phyloP scores from a whole-genome alignment of 2,113 vertebrate genomes.

The Otocyon megalotis region DNA sequence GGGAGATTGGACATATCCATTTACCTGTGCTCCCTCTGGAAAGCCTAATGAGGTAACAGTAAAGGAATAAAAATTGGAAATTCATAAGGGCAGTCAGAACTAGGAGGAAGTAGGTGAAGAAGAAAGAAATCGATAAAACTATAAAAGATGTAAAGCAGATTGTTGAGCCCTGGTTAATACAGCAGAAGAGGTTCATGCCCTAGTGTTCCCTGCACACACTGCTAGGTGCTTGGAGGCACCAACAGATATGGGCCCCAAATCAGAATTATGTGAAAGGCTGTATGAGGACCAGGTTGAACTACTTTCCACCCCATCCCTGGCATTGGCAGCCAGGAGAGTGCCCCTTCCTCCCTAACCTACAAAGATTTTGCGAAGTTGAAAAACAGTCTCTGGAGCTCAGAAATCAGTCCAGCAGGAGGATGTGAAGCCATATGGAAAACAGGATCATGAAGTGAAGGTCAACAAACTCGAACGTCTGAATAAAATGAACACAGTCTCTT shows the following conservation, averaged over 20 bases:
- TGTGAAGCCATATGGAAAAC: background rate
- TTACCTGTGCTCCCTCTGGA: background rate
- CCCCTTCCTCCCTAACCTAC: background rate
- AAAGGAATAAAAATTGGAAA: conserved; percentile 5
- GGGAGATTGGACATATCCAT: background rate
- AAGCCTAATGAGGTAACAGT: background rate
- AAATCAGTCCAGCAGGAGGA: background rate
- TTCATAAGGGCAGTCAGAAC: background rate
- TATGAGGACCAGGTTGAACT: background rate
- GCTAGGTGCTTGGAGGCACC: background rate
- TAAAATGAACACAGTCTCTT: background rate
- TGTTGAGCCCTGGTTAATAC: background rate
- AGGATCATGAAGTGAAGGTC: background rate
- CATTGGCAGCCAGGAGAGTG: background rate
- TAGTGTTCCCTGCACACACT: background rate
- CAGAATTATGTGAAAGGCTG: background rate
- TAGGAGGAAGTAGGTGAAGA: background rate
- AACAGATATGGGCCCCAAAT: background rate
- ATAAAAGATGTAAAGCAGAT: background rate
- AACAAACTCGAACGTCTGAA: background rate
- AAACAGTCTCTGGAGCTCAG: background rate
- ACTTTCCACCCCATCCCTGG: background rate
- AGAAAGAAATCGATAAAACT: background rate
- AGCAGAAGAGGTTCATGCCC: background rate
- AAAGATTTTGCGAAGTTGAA: background rate